Percentiles rank a stretch among this genome's conserved stretches.
Conservation (phyloP, 2,113 vertebrate species). For the Rhinoderma darwinii region DNA sequence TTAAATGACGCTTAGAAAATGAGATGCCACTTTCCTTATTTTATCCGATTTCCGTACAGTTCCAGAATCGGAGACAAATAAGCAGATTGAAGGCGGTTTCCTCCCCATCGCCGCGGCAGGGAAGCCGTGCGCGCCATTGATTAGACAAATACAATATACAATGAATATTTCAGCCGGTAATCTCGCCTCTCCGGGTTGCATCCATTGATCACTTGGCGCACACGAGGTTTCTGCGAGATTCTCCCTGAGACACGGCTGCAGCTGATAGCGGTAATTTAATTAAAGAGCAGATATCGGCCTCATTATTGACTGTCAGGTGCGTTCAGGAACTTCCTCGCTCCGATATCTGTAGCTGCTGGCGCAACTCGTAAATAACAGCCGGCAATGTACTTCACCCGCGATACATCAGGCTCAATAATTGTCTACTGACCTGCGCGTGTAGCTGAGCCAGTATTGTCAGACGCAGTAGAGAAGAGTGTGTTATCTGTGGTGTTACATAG, state of each 20-base stretch:
- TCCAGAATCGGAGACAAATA: neutral
- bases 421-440: neutral
- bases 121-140: neutral
- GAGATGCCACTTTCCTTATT: neutral
- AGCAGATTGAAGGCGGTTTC: neutral
- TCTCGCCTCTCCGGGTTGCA: slow-evolving; percentile 2
- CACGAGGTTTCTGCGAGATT: neutral
- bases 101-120: neutral
- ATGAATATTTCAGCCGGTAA: slow-evolving; percentile 1
- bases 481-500: no score
- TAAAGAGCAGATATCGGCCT: slow-evolving; percentile 29
- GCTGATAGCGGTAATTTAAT: slow-evolving; percentile 38
- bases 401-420: neutral
- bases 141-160: neutral
- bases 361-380: neutral
- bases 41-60: neutral
- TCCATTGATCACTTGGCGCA: neutral
- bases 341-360: slow-evolving; percentile 4
- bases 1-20: slow-evolving; percentile 29
- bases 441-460: neutral
- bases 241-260: neutral
- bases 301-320: slow-evolving; percentile 15
- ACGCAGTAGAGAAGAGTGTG: neutral
- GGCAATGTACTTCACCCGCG: neutral
- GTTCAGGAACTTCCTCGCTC: neutral